A percentile compares a stretch with the other conserved stretches of the same genome.
Conservation (phyloP, 2,113 vertebrate genomes). For the Arvicanthis niloticus region DNA sequence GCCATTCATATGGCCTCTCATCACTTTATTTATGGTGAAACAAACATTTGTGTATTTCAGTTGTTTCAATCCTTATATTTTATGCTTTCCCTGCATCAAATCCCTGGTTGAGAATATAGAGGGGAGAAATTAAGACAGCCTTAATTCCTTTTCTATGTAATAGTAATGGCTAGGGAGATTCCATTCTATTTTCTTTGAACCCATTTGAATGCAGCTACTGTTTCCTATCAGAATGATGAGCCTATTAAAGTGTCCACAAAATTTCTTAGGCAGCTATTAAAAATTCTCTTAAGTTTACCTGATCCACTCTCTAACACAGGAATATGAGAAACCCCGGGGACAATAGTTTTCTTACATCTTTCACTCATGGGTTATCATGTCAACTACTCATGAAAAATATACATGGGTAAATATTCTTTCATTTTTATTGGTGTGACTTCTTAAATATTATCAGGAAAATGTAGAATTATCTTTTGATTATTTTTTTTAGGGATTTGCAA, state of each 20-base stretch:
- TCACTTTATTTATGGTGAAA: background rate
- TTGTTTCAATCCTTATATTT: background rate
- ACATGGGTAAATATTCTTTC: background rate
- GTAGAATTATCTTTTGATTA: background rate
- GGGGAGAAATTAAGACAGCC: background rate
- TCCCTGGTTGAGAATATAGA: background rate
- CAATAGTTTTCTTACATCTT: background rate
- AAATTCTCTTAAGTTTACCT: too few species aligned
- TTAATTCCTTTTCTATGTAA: background rate
- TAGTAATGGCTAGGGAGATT: background rate
- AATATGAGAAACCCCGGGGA: background rate
- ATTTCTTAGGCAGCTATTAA: background rate
- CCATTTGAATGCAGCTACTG: rapidly evolving
- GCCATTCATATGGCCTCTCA: background rate
- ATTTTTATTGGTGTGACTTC: background rate
- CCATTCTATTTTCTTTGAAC: background rate
- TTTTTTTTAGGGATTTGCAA: background rate
- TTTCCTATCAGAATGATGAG: background rate
- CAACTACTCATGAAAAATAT: background rate
- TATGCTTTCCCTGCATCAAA: background rate
- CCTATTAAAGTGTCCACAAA: background rate
- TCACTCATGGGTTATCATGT: background rate
- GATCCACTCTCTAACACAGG: background rate
- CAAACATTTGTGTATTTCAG: background rate
- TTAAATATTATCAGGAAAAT: background rate